These are phyloP conservation scores for Enteromius viviparus DNA, from an alignment of 2,797 vertebrate genomes.

Conservation along the genomic window DNA sequence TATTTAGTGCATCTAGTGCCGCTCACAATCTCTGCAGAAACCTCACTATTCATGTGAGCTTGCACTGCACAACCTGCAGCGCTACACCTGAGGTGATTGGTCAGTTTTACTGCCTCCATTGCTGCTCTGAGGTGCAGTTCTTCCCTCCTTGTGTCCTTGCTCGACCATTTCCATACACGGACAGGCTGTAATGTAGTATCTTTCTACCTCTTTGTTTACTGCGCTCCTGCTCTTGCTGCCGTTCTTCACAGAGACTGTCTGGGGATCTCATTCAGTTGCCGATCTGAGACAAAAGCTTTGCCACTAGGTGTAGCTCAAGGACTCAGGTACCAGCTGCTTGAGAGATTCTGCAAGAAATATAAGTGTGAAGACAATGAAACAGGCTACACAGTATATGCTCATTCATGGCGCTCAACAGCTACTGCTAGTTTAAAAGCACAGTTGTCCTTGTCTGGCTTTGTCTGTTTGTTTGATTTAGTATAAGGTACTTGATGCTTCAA, in stretches of 20 bases:
- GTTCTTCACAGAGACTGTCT: constrained; percentile 33
- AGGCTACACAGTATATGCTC: constrained; percentile 50
- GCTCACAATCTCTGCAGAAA: constrained; percentile 20
- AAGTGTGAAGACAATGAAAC: constrained; percentile 50
- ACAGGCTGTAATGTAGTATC: neutral
- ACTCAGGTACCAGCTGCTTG: constrained; percentile 67
- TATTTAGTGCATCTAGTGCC: constrained; percentile 53
- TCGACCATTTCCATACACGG: neutral
- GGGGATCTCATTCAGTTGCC: constrained; percentile 46
- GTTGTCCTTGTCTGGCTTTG: constrained; percentile 19
- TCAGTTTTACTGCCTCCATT: constrained; percentile 9
- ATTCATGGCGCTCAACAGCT: constrained; percentile 42
- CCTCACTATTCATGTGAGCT: constrained; percentile 14
- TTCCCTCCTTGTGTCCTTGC: constrained; percentile 7
- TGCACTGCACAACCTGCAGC: neutral
- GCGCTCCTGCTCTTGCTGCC: neutral
- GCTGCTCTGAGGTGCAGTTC: neutral
- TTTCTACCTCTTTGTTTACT: constrained; percentile 24
- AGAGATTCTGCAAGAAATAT: constrained; percentile 32
- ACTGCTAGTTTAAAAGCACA: neutral
- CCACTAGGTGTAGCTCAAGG: constrained; percentile 83
- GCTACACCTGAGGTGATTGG: constrained; percentile 22
- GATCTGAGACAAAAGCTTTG: constrained; percentile 61
- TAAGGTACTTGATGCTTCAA: neutral
- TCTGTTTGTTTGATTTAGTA: constrained; percentile 7